Evolutionary conservation across 2,113 vertebrate species (phyloP), one percentile per base, ranked within the genome.

Genomic region (Xenopus laevis): DNA sequence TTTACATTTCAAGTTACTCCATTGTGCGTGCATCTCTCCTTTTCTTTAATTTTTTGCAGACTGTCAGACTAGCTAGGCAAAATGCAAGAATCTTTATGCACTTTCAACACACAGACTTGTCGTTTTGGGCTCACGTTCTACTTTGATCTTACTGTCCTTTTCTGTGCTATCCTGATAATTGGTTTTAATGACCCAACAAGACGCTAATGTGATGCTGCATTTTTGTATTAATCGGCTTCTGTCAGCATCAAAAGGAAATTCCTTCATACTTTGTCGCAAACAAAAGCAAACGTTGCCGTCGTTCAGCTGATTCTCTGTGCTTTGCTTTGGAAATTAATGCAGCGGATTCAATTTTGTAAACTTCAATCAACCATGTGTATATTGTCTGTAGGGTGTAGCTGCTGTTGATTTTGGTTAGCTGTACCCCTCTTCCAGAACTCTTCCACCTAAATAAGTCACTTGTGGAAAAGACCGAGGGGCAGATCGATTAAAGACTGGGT

Each of bases 91-190:
- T 2, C 23, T 68, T 20, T 52, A 33, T 16, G 23, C 65, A 68
- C 73, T 55, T 77, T 77, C 55, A 77, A 64, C 30, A 70, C 18
- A 57, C 67, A 69, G 30, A 33, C 74, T 70, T 69, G 66, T 70
- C 59, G 70, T 62, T n/a, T 40, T 4, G 27, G 57, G 73, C 50
- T 63, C 58, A 53, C 45, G 16, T 46, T n/a, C 59, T 53, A n/a
- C 74, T 76, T 76, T 76, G 74, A 70, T 77, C 66, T 40, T 58
- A 2, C n/a, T 68, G 47, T 57, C 46, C 60, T 69, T 70, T 59
- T 70, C 50, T 55, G 44, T 55, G 47, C 58, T 55, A 55, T 76
- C 74, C 45, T 70, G 53, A 46, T 70, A 53, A 76, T 76, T 76
- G 69, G 66, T 76, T 68, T 23, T 76, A 64, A 68, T 62, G 46